phyloP scores from a whole-genome alignment of 2,113 vertebrate genomes.

The Campylomormyrus tamandua region DNA sequence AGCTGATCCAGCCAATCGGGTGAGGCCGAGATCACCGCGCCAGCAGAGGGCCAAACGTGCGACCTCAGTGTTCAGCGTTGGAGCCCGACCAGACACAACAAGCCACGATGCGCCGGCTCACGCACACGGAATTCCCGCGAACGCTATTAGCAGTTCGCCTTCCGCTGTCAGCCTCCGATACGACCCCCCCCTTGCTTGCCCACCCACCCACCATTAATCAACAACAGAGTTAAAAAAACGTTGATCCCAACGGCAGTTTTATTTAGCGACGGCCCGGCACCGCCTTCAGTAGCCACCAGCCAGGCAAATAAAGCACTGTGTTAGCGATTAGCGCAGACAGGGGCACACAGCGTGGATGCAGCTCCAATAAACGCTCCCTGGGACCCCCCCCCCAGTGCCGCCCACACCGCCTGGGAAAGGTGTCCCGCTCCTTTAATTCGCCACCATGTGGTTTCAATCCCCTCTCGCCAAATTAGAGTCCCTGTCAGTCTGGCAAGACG shows the following conservation, averaged over 20 bases:
- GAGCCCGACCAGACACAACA: conserved; percentile 84
- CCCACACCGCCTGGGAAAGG: not conserved
- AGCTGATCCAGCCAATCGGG: not conserved
- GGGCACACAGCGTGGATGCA: not conserved
- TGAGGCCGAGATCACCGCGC: conserved; percentile 19
- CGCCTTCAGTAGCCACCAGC: not conserved
- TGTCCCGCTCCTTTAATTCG: conserved; percentile 34
- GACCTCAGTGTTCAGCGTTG: conserved; percentile 65
- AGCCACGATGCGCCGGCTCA: conserved; percentile 65
- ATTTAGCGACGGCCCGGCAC: conserved; percentile 19
- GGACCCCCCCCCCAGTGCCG: not conserved
- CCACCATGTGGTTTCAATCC: conserved; percentile 53
- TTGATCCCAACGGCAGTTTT: conserved; percentile 39
- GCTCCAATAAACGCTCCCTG: not conserved
- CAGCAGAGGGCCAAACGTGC: conserved; percentile 67
- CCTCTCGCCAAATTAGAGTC: conserved; percentile 44
- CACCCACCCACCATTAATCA: conserved; percentile 53
- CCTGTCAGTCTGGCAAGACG: conserved; percentile 42
- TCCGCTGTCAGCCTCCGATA: conserved; percentile 53
- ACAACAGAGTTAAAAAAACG: conserved; percentile 34
- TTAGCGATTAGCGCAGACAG: not conserved
- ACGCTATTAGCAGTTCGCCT: conserved; percentile 43
- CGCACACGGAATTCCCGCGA: conserved; percentile 58
- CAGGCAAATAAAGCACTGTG: too few species aligned
- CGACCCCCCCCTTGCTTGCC: conserved; percentile 49